Conservation (phyloP, 2,888 invertebrate species). For the Gymnocheta viridis region DNA sequence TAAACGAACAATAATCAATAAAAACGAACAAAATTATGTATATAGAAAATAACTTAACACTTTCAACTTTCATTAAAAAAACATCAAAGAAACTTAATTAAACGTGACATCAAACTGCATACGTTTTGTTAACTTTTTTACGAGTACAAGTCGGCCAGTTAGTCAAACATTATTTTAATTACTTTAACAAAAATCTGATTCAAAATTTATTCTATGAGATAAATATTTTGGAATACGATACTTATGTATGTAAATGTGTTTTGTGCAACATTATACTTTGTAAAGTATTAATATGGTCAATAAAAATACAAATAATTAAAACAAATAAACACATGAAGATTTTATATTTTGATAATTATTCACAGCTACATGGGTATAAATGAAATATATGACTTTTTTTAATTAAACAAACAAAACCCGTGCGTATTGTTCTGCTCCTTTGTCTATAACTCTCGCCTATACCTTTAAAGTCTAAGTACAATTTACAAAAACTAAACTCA, state of each 20-base stretch:
- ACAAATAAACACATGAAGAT: neutral
- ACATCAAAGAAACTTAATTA: neutral
- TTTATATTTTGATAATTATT: no score
- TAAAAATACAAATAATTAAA: slow-evolving; percentile 21
- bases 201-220: slow-evolving; percentile 5
- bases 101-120: neutral
- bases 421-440: no score
- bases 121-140: neutral
- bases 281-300: slow-evolving; percentile 62
- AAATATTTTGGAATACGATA: slow-evolving; percentile 40
- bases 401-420: no score
- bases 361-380: no score
- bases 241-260: slow-evolving; percentile 38
- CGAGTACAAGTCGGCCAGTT: neutral
- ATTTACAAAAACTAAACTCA: no score
- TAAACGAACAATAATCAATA: no score
- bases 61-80: neutral
- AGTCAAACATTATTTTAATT: neutral
- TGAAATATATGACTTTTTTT: no score
- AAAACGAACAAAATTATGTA: neutral
- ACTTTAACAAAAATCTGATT: neutral
- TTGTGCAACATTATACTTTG: slow-evolving; percentile 54
- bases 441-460: no score
- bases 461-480: no score
- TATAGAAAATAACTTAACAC: neutral